A percentile compares a stretch with the other conserved stretches of the same genome.
Conservation (phyloP, 2,888 invertebrate species). For the Cryptophagus acutangulus region DNA sequence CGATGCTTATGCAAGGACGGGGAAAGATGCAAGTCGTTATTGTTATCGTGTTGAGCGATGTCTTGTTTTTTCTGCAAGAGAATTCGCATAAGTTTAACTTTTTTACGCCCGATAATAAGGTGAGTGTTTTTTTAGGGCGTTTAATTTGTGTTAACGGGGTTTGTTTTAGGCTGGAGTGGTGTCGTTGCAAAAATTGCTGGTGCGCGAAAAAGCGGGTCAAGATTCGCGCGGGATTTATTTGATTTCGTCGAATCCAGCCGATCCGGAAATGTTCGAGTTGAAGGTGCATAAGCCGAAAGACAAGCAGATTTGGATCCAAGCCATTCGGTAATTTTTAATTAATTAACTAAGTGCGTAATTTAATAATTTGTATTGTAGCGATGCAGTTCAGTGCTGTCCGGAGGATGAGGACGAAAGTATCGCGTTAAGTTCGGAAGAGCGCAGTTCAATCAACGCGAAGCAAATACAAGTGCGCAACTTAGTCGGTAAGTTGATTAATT, state of each 20-base stretch:
- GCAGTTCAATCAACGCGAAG: constrained; percentile 69
- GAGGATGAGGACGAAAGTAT: constrained; percentile 73
- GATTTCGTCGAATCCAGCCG: constrained; percentile 84
- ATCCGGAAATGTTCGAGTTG: constrained; percentile 95
- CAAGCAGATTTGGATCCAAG: constrained; percentile 84
- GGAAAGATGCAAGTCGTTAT: constrained; percentile 85
- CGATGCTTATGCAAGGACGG: constrained; percentile 84
- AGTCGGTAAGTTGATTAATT: constrained; percentile 58
- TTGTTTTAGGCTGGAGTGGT: constrained; percentile 78
- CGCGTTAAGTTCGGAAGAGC: constrained; percentile 71
- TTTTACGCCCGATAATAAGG: constrained; percentile 91
- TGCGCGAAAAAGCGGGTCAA: constrained; percentile 90
- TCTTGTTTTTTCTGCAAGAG: constrained; percentile 86
- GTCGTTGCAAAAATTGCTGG: constrained; percentile 83
- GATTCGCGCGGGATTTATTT: constrained; percentile 86
- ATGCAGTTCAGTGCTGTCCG: constrained; percentile 80
- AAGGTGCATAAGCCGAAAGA: constrained; percentile 85
- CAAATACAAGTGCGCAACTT: constrained; percentile 76
- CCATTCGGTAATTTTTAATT: constrained; percentile 58
- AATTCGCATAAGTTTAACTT: constrained; percentile 90
- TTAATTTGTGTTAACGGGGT: background rate
- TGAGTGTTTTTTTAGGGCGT: constrained; percentile 34
- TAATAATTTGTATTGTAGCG: constrained; percentile 25
- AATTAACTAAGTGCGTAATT: background rate
- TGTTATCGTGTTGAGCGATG: constrained; percentile 86